Evolutionary conservation across 1,140 invertebrate species (phyloP).

Genomic region (Elymnias hypermnestra): DNA sequence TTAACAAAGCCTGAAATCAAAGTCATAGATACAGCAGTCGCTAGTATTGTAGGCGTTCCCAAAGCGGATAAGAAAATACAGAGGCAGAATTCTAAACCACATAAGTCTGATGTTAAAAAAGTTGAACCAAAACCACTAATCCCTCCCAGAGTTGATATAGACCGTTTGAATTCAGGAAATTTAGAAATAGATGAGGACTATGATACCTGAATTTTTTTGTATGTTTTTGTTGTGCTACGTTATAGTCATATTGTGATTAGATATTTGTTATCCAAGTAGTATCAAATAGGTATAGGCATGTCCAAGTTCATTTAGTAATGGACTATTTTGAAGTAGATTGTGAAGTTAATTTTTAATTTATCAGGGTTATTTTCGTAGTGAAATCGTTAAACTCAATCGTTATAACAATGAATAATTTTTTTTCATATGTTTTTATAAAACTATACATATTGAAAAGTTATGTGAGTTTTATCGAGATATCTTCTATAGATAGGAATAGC

Average conservation of each 20-base stretch:
- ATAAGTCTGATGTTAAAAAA: slow-evolving; percentile 39
- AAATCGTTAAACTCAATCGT: too few relatives aligned
- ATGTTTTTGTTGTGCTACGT: slow-evolving; percentile 24
- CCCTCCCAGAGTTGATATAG: slow-evolving; percentile 35
- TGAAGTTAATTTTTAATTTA: too few relatives aligned
- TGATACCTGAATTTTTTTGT: slow-evolving; percentile 61
- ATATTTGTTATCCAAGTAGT: not conserved
- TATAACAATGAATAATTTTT: too few relatives aligned
- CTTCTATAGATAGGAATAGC: too few relatives aligned
- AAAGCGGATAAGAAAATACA: slow-evolving; percentile 40
- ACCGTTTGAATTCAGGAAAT: slow-evolving; percentile 55
- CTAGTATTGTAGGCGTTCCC: slow-evolving; percentile 33
- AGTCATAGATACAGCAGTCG: slow-evolving; percentile 44
- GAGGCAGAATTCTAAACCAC: slow-evolving; percentile 47
- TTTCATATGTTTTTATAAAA: too few relatives aligned
- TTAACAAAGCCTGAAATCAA: slow-evolving; percentile 59
- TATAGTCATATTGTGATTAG: not conserved
- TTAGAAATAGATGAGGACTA: slow-evolving; percentile 70
- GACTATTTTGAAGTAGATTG: too few relatives aligned
- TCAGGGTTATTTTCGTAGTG: too few relatives aligned
- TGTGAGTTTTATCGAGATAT: too few relatives aligned
- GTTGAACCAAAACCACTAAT: slow-evolving; percentile 29
- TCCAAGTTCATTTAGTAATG: too few relatives aligned
- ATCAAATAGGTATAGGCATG: too few relatives aligned
- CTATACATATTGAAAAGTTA: too few relatives aligned